Percentiles rank a stretch among this genome's conserved stretches.
Conservation (phyloP, 2,113 vertebrate species). For the Neotragus pygmaeus region DNA sequence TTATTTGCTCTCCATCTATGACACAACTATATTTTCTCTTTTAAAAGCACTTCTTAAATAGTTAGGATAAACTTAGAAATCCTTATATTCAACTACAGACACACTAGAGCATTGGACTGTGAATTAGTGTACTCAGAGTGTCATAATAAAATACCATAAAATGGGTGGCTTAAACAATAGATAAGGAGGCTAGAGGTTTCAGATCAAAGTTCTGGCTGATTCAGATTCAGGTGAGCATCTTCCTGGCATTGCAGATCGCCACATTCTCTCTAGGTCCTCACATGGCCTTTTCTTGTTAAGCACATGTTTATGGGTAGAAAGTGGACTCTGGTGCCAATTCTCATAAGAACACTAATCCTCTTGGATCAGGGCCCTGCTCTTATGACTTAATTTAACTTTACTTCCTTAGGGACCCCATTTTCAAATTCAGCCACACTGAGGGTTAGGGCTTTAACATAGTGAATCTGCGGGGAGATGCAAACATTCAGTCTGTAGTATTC, state of each 20-base stretch:
- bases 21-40: not conserved
- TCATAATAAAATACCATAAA: not conserved
- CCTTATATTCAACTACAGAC: not conserved
- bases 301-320: not conserved
- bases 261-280: not conserved
- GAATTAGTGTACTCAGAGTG: not conserved
- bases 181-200: not conserved
- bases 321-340: not conserved
- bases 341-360: not conserved
- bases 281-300: not conserved
- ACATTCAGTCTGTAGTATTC: not conserved
- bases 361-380: not conserved
- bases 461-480: not conserved
- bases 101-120: not conserved
- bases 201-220: not conserved
- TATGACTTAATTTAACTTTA: not conserved
- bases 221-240: not conserved
- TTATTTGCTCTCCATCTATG: not conserved
- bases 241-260: not conserved
- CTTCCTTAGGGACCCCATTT: not conserved
- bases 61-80: not conserved
- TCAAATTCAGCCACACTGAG: not conserved
- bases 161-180: not conserved
- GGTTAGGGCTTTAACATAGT: not conserved
- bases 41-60: conserved; percentile 12